Conservation (phyloP, 1,140 invertebrate genomes). For the Armadillidium nasatum region DNA sequence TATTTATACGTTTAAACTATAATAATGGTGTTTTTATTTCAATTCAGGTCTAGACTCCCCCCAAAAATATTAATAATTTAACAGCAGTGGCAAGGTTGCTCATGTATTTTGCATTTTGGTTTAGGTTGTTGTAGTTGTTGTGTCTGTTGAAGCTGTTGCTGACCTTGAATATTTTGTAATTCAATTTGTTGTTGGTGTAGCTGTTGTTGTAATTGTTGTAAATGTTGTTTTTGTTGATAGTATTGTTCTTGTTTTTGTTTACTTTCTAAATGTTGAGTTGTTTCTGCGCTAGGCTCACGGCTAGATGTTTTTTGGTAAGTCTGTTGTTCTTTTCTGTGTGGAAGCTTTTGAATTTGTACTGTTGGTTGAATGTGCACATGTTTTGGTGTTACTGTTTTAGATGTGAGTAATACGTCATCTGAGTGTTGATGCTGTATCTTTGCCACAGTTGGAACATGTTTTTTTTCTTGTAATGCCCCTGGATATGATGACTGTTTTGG, state of each 20-base stretch:
- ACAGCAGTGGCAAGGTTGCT: conserved; percentile 45
- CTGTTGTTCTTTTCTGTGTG: not conserved
- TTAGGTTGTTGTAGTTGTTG: conserved; percentile 42
- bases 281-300: not conserved
- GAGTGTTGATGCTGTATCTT: conserved; percentile 26
- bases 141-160: conserved; percentile 32
- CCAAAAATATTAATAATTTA: conserved; percentile 29
- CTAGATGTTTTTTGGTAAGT: not conserved
- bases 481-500: conserved; percentile 19
- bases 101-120: conserved; percentile 42
- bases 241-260: conserved; percentile 29
- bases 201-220: conserved; percentile 34
- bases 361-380: not conserved
- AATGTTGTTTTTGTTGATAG: conserved; percentile 34
- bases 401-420: not conserved
- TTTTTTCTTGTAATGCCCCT: conserved; percentile 23
- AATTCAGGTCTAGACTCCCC: not conserved
- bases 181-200: conserved; percentile 29
- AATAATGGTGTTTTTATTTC: not conserved
- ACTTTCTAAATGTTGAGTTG: not conserved
- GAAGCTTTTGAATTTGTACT: conserved; percentile 8
- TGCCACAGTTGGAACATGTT: conserved; percentile 30
- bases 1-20: not conserved
- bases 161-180: conserved; percentile 23
- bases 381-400: not conserved